A percentile compares a stretch with the other conserved stretches of the same genome.
Evolutionary conservation across 2,113 vertebrate species (phyloP).

Genomic region (Indicator indicator): DNA sequence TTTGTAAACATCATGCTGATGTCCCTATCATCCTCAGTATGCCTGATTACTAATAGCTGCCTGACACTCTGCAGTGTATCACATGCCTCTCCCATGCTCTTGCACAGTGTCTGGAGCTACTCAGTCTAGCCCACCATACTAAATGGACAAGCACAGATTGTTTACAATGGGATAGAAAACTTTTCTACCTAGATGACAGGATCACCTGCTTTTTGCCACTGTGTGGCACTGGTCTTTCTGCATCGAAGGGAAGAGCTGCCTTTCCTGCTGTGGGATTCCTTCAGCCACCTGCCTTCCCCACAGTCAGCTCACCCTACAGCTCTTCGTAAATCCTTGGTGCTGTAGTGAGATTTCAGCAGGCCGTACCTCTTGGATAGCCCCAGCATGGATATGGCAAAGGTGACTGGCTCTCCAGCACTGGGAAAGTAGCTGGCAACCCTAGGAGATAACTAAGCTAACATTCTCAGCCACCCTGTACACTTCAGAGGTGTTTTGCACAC

Average conservation of each 20-base stretch:
- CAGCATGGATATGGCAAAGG: not conserved
- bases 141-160: not conserved
- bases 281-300: not conserved
- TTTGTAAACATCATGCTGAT: not conserved
- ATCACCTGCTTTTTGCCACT: not conserved
- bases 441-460: not conserved
- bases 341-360: not conserved
- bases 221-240: not conserved
- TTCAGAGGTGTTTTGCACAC: not conserved
- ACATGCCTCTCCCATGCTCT: not conserved
- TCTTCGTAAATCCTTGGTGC: not conserved
- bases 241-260: not conserved
- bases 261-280: not conserved
- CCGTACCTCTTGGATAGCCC: not conserved
- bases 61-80: not conserved
- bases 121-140: not conserved
- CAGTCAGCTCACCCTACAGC: not conserved
- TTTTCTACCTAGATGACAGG: not conserved
- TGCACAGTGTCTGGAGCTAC: fast-evolving
- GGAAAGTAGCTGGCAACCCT: not conserved
- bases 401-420: not conserved
- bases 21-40: not conserved
- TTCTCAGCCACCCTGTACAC: not conserved
- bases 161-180: not conserved
- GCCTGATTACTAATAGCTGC: not conserved